Percentiles rank a stretch among this genome's conserved stretches.
These are phyloP conservation scores for Athalia cordata DNA, from an alignment of 2,888 invertebrate species.

Conservation along the genomic window DNA sequence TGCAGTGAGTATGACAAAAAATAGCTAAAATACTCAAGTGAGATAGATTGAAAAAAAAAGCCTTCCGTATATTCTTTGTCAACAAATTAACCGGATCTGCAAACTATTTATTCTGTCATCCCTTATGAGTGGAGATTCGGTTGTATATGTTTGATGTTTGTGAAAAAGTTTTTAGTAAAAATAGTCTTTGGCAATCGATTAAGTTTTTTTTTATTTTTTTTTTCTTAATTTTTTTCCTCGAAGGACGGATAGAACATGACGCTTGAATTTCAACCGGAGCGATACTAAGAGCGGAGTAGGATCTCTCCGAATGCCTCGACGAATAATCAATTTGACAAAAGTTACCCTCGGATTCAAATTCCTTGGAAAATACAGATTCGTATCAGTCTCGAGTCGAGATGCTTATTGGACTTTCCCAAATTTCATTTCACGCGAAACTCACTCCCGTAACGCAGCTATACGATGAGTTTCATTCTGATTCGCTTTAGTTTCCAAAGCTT, in stretches of 20 bases:
- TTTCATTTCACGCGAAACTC: constrained; percentile 39
- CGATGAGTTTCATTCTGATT: constrained; percentile 35
- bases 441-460: neutral
- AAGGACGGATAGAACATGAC: neutral
- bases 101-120: constrained; percentile 26
- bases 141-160: constrained; percentile 25
- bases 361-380: constrained; percentile 30
- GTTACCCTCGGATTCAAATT: constrained; percentile 32
- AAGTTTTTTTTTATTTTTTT: neutral
- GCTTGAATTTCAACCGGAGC: neutral
- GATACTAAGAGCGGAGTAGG: neutral
- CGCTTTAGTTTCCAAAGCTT: constrained; percentile 36
- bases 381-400: constrained; percentile 22
- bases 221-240: too few relatives aligned
- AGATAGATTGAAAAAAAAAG: constrained; percentile 4
- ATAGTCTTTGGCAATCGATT: constrained; percentile 9
- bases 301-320: neutral
- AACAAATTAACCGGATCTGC: constrained; percentile 1
- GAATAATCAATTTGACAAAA: constrained; percentile 36
- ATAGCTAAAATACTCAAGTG: too few relatives aligned
- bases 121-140: neutral
- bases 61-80: constrained; percentile 9
- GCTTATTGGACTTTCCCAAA: constrained; percentile 40
- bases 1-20: too few relatives aligned
- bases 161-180: constrained; percentile 3